Conservation (phyloP, 53 echinoderm and acorn worm genomes). For the Echinarachnius parma region DNA sequence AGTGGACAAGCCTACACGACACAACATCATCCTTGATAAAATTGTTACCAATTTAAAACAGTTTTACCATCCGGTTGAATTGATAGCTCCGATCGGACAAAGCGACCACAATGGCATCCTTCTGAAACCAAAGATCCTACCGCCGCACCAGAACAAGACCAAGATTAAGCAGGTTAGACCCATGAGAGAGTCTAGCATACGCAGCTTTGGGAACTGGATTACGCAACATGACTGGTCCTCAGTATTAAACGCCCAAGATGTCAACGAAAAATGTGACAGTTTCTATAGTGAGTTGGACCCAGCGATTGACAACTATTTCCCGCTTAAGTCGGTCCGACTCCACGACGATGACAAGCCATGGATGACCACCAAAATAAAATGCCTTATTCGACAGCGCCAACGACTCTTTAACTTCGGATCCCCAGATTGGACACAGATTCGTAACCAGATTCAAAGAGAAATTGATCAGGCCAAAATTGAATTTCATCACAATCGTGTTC, state of each 20-base stretch:
- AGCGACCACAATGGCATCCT: conserved; percentile 24
- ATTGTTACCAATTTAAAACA: conserved; percentile 13
- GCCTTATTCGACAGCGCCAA: not conserved
- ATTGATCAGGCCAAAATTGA: not conserved
- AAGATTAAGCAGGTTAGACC: not conserved
- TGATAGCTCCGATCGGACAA: conserved; percentile 12
- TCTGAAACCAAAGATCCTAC: not conserved
- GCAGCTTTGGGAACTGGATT: conserved; percentile 11
- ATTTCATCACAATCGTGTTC: not conserved
- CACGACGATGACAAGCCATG: conserved; percentile 17
- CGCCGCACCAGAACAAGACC: not conserved
- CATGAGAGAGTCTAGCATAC: conserved; percentile 28
- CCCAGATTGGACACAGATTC: not conserved
- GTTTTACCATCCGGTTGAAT: conserved; percentile 5
- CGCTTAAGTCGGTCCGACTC: not conserved
- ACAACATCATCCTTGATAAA: conserved; percentile 6
- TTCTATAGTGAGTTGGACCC: not conserved
- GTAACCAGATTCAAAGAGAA: not conserved
- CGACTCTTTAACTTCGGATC: not conserved
- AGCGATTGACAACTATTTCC: conserved; percentile 3
- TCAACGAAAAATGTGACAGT: not conserved
- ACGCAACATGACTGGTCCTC: conserved; percentile 12
- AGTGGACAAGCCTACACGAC: conserved; percentile 6
- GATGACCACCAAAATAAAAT: conserved; percentile 15
- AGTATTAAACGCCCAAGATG: not conserved